Base-by-base conservation (phyloP, 2,888 invertebrate species). In the Choristoneura rosaceana region DNA sequence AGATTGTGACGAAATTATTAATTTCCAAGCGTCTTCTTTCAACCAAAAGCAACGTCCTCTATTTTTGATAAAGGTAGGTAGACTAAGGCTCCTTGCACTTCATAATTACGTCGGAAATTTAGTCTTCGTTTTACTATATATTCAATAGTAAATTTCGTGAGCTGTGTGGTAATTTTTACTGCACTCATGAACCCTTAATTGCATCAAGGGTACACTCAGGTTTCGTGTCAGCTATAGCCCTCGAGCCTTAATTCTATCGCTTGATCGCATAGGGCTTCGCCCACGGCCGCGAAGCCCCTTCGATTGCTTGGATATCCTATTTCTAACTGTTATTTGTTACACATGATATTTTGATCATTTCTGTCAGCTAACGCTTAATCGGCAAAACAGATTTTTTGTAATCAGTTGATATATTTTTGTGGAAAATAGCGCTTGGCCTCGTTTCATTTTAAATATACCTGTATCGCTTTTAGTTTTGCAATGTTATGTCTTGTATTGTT, bases 211-310 rank as follows among this genome's bases (percentile, higher is more conserved):
- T 55, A 25, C 41, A 50, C 71, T 70, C 17, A 33, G 62, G 71
- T 67, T 66, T 66, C 71, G 63, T 64, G 64, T 15, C 50, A 25
- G 64, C 34, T 58, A 12, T 12, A 43, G 25, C 67, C 50, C 55
- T 34, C 64, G 33, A 64, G 64, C 55, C 62, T 68, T 71, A 71
- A 62, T 71, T 63, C 67, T 47, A 58, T 50, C 62, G 62, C n/a
- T 25, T 50, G 64, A 50, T 64, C 50, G 50, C 64, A 12, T 66
- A 66, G 59, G 73, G 73, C 73, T 73, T 73, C 73, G 43, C 34
- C 58, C 68, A 64, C 64, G 73, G 68, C 43, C 68, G 60, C 33
- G 73, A 73, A 73, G 73, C 73, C 73, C 69, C n/a, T 50, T 17
- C 50, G 15, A 64, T 59, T 69, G 69, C 68, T 43, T 50, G 41